Base-by-base conservation (phyloP, 2,113 vertebrate genomes). In the Gymnocephalus cernua region DNA sequence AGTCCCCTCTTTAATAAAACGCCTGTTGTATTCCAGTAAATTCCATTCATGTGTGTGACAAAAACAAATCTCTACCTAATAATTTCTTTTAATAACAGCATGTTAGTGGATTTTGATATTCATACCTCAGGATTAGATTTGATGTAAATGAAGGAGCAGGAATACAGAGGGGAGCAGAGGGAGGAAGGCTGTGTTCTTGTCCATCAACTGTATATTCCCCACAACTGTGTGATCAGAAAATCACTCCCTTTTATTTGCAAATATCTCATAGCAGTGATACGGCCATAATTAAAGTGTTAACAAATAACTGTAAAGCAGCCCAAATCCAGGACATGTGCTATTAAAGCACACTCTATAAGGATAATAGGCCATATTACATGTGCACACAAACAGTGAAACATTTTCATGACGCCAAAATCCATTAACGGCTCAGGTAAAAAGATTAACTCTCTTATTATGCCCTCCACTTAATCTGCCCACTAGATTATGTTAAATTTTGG, bases 91-190 rank as follows among this genome's bases (percentile, higher is more conserved):
- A 85, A 92, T 84, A 85, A 90, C 82, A 77, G 86, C 68, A 47
- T 63, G 62, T 48, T 12, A 32, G 56, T 82, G 75, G 58, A 72
- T 85, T 84, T 88, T 91, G 90, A 93, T 92, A 89, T 90, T 92
- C 84, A 91, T 86, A 93, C 86, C 80, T 82, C 58, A 21, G 87
- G 90, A 94, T 84, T 89, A 77, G 69, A 86, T 92, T 82, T 78
- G 72, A 89, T 93, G 83, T 89, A 81, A 92, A 86, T 86, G 71
- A 90, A 92, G 80, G 86, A 75, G 61, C 25, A 47, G 83, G 88
- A 87, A 86, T 73, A 69, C 38, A 84, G 41, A 29, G 29, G 58
- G 62, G 76, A 59, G 58, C 61, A 32, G 64, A 2, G 51, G n/a
- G 68, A 25, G 48, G 82, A 77, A 73, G 75, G 70, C 65, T 12